These are phyloP conservation scores for Thinocorus orbignyianus DNA, from an alignment of 2,113 vertebrate genomes.

Conservation along the genomic window DNA sequence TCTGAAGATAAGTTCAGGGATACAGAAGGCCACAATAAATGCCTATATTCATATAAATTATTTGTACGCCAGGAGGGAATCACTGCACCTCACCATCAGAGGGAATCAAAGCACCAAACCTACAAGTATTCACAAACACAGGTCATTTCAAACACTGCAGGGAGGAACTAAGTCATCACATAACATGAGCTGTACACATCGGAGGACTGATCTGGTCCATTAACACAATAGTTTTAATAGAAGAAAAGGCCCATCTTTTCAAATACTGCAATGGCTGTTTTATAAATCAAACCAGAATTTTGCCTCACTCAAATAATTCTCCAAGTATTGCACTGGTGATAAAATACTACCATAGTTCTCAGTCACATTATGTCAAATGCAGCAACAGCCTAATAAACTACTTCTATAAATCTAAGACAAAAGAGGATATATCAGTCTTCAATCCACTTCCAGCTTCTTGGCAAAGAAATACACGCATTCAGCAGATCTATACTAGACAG, in stretches of 20 bases:
- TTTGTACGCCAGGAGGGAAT: not conserved
- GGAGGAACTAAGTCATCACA: not conserved
- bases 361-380: not conserved
- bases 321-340: not conserved
- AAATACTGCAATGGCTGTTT: not conserved
- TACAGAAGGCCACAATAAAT: not conserved
- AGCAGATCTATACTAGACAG: not conserved
- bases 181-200: not conserved
- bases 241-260: not conserved
- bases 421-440: not conserved
- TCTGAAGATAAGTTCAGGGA: not conserved
- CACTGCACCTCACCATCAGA: not conserved
- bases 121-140: not conserved
- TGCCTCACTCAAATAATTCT: not conserved
- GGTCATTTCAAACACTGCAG: not conserved
- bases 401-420: not conserved
- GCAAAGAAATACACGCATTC: not conserved
- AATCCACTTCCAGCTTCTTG: not conserved
- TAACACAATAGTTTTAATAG: not conserved
- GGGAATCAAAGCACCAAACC: not conserved
- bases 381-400: not conserved
- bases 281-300: not conserved
- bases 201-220: not conserved
- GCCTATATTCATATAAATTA: not conserved
- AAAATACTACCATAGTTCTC: not conserved